Base-by-base conservation (phyloP, 1,140 invertebrate genomes). In the Bombus haemorrhoidalis region DNA sequence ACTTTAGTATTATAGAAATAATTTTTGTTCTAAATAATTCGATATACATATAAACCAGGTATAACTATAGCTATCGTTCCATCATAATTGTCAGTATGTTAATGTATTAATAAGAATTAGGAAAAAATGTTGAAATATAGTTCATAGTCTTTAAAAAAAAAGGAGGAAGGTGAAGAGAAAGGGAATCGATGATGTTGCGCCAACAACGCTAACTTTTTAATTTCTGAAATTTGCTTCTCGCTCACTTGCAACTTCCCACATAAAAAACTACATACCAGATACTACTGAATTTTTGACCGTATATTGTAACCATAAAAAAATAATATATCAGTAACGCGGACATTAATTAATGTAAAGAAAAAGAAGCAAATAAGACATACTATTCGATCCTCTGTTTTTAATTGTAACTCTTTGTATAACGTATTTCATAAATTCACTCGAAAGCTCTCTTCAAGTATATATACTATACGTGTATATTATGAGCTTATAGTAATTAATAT, bases 371-470 rank as follows among this genome's bases (percentile, higher is more conserved):
- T 39, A n/a, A 34, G 22, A 22, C 1, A 18, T 57, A 69, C 41
- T 66, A 32, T 53, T 41, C 28, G 13, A 69, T 47, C 37, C 39
- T 83, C 28, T 78, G n/a, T 39, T 59, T 41, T 59, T n/a, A 53
- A 76, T 68, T 57, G 39, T 41, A 83, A 83, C 43, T 59, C 72
- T 76, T 66, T 76, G n/a, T 84, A 53, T 43, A 83, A 69, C 82
- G 59, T 22, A 32, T 71, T 62, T 39, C 41, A 37, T 6, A 28
- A 72, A 37, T 28, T 39, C 53, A 37, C 18, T 72, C 25, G 41
- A 39, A 32, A 80, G 72, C n/a, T 84, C 83, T 37, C 83, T 37
- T 79, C 32, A 22, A 37, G 13, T 79, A 68, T 79, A 74, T 47
- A 47, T 47, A 59, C 6, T 37, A 37, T n/a, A 76, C 32, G 13